Conservation (phyloP, 1,140 invertebrate species). For the Neodiprion lecontei region DNA sequence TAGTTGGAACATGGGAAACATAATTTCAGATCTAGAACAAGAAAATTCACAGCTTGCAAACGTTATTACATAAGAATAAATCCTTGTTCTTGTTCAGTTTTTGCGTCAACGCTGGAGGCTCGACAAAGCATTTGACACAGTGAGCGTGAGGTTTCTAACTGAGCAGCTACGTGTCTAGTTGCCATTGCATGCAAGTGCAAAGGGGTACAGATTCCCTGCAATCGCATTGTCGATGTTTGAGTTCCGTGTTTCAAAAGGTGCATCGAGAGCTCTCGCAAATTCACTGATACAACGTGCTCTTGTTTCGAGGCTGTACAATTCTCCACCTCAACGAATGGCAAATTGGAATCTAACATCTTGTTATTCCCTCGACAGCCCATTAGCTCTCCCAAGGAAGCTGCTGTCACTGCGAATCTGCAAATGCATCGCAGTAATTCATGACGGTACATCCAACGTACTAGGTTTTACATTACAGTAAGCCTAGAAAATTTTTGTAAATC, state of each 20-base stretch:
- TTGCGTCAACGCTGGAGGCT: slow-evolving; percentile 70
- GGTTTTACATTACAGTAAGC: background rate
- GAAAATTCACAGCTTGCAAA: slow-evolving; percentile 21
- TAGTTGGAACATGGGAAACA: background rate
- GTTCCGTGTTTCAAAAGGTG: slow-evolving; percentile 76
- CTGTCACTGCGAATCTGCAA: slow-evolving; percentile 47
- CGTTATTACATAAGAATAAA: slow-evolving; percentile 76
- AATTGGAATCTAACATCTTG: slow-evolving; percentile 50
- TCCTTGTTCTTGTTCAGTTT: slow-evolving; percentile 73
- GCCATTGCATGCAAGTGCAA: slow-evolving; percentile 82
- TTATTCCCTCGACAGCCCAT: slow-evolving; percentile 50
- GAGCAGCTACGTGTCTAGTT: slow-evolving; percentile 79
- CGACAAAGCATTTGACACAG: slow-evolving; percentile 78
- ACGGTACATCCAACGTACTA: too few relatives aligned
- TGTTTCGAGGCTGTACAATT: slow-evolving; percentile 85
- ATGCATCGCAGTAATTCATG: slow-evolving; percentile 2
- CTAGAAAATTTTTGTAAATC: too few relatives aligned
- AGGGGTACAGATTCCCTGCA: slow-evolving; percentile 63
- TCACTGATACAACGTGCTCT: slow-evolving; percentile 86
- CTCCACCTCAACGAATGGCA: slow-evolving; percentile 85
- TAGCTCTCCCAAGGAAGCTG: slow-evolving; percentile 54
- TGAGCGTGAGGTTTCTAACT: slow-evolving; percentile 77
- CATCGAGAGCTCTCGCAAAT: slow-evolving; percentile 81
- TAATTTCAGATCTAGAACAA: background rate
- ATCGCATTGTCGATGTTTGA: slow-evolving; percentile 55